Evolutionary conservation across 1,140 invertebrate genomes (phyloP), one percentile per base, ranked within the genome.

Genomic region (Drosophila miranda): DNA sequence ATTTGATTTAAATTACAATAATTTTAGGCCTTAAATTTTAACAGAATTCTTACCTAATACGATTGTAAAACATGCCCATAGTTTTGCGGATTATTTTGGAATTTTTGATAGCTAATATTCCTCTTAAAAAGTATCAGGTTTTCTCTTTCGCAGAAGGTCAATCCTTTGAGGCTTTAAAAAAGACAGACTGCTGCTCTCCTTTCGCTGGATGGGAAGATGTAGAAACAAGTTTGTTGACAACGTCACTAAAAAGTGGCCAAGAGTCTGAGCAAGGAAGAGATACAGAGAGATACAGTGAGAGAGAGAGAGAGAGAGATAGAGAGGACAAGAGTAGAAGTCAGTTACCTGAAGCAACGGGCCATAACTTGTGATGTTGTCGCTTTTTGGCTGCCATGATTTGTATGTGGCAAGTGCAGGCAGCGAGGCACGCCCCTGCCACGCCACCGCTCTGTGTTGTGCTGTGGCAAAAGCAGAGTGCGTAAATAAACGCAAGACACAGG

Each of bases 351-450:
- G 48, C 58, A 64, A 34, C 60, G 60, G 56, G 60, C 69, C 78
- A 87, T 87, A 86, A 82, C 78, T 86, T 78, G 66, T 30, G 50
- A 71, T 46, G 77, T 64, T 55, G 76, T 69, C 50, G 70, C 60
- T 57, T 62, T 58, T 62, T 44, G 38, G 52, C 54, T 84, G 49
- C 63, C 70, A 75, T 87, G 81, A 86, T 87, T 87, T 86, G 81
- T 86, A 44, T 81, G 77, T 71, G 75, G 53, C 81, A 80, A 72
- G 41, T 57, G 52, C 51, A 52, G 42, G 16, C 42, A 45, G 28
- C 8, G 28, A 3, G 3, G 23, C 23, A 23, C 23, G 3, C 23
- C 23, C 49, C 56, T 13, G 26, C 26, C 23, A 43, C 1, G 8
- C 45, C 46, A 34, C 58, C 53, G 30, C 26, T 43, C 11, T 6